phyloP scores from a whole-genome alignment of 2,113 vertebrate genomes.

The Bos javanicus region DNA sequence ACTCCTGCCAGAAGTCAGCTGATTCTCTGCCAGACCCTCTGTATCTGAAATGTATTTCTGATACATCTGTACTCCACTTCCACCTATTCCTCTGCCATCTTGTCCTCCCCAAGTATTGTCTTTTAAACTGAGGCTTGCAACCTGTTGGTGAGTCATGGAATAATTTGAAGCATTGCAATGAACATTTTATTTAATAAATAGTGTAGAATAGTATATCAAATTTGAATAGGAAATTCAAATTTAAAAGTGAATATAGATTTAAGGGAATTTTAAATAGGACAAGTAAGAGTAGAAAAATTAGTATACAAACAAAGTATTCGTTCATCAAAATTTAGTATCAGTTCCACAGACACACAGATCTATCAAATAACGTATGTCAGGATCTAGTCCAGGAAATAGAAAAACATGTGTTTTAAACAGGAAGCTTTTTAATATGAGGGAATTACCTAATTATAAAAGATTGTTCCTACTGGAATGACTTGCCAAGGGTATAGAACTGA shows the following conservation, averaged over 20 bases:
- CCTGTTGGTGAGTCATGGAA: background rate
- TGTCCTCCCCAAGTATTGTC: background rate
- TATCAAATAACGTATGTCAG: background rate
- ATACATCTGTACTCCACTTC: background rate
- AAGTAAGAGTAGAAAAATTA: background rate
- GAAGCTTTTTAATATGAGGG: background rate
- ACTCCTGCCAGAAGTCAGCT: background rate
- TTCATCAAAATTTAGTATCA: conserved; percentile 10
- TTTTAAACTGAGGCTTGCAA: background rate
- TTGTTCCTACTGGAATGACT: background rate
- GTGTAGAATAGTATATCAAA: background rate
- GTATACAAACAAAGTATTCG: background rate
- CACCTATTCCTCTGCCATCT: background rate
- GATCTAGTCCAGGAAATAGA: conserved; percentile 9
- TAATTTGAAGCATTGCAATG: background rate
- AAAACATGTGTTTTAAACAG: background rate
- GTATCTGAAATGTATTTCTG: background rate
- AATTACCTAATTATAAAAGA: background rate
- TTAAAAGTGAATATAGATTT: background rate
- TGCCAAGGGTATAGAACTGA: background rate
- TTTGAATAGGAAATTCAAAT: background rate
- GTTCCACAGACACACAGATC: background rate
- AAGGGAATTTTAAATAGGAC: background rate
- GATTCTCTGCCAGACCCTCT: background rate
- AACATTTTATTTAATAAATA: background rate